Percentiles rank a stretch among this genome's conserved stretches.
Evolutionary conservation across 2,113 vertebrate genomes (phyloP).

Genomic region (Serinus canaria): DNA sequence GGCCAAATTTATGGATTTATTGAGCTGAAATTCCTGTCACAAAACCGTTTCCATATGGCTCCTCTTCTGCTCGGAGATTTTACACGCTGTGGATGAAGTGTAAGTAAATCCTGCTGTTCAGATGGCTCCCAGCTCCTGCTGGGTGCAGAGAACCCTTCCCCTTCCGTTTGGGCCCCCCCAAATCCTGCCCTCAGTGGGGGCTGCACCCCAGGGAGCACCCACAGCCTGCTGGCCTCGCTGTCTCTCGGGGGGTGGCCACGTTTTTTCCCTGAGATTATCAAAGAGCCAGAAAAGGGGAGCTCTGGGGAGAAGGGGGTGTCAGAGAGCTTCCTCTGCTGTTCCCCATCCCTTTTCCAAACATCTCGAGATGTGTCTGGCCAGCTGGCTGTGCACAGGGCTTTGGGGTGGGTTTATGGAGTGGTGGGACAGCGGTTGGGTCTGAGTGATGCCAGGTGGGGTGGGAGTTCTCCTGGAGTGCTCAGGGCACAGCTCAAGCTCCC

Average conservation of each 20-base stretch:
- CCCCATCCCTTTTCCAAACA: neutral
- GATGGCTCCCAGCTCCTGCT: neutral
- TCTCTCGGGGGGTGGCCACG: accelerated
- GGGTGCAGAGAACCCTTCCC: neutral
- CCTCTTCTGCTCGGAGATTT: slow-evolving; percentile 31
- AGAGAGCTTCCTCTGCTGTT: accelerated
- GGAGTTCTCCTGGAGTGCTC: neutral
- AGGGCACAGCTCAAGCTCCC: neutral
- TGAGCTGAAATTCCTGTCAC: slow-evolving; percentile 40
- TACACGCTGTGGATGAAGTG: slow-evolving; percentile 16
- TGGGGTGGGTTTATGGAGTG: neutral
- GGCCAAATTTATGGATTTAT: slow-evolving; percentile 52
- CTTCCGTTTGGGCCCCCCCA: neutral
- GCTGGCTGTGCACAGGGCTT: accelerated
- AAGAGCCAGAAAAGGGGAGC: neutral
- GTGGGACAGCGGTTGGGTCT: neutral
- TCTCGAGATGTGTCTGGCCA: accelerated
- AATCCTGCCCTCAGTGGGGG: neutral
- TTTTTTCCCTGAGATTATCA: neutral
- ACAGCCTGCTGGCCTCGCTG: neutral
- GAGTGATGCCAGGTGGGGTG: accelerated
- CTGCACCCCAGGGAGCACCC: neutral
- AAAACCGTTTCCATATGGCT: slow-evolving; percentile 43
- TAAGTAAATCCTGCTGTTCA: slow-evolving; percentile 52
- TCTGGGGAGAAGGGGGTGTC: accelerated